These are phyloP conservation scores for Hanleya hanleyi DNA, from an alignment of 2,888 invertebrate species.

Conservation along the genomic window DNA sequence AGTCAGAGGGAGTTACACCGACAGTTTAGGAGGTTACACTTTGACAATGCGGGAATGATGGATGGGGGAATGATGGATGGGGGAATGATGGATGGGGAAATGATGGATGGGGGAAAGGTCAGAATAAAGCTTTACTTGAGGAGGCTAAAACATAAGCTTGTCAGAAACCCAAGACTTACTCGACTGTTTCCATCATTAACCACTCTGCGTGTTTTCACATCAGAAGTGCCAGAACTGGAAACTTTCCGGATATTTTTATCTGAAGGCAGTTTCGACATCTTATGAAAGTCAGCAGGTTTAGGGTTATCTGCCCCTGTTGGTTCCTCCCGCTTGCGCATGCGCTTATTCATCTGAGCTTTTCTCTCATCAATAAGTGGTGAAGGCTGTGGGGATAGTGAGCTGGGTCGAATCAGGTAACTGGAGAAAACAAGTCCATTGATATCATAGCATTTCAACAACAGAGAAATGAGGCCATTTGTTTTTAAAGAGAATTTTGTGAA, in stretches of 20 bases:
- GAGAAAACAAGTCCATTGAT: slow-evolving; percentile 42
- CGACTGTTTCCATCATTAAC: slow-evolving; percentile 45
- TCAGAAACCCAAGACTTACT: slow-evolving; percentile 21
- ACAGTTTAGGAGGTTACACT: no score
- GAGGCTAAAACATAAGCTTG: not conserved
- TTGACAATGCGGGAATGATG: not conserved
- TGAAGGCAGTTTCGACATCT: not conserved
- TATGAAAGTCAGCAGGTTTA: slow-evolving; percentile 29
- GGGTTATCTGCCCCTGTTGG: slow-evolving; percentile 61
- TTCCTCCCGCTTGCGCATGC: slow-evolving; percentile 43
- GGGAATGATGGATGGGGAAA: not conserved
- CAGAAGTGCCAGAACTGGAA: not conserved
- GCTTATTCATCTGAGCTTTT: slow-evolving; percentile 38
- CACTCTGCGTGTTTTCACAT: slow-evolving; percentile 14
- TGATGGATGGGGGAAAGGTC: not conserved
- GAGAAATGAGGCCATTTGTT: no score
- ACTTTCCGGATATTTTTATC: no score
- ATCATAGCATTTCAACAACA: no score
- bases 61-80: not conserved
- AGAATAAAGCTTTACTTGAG: not conserved
- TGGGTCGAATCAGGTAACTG: slow-evolving; percentile 93
- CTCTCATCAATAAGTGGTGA: slow-evolving; percentile 71
- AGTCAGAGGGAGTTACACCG: no score
- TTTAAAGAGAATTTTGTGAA: no score
- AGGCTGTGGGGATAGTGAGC: slow-evolving; percentile 81